A percentile compares a stretch with the other conserved stretches of the same genome.
phyloP scores from a whole-genome alignment of 2,797 vertebrate genomes.

The Chiloscyllium punctatum region DNA sequence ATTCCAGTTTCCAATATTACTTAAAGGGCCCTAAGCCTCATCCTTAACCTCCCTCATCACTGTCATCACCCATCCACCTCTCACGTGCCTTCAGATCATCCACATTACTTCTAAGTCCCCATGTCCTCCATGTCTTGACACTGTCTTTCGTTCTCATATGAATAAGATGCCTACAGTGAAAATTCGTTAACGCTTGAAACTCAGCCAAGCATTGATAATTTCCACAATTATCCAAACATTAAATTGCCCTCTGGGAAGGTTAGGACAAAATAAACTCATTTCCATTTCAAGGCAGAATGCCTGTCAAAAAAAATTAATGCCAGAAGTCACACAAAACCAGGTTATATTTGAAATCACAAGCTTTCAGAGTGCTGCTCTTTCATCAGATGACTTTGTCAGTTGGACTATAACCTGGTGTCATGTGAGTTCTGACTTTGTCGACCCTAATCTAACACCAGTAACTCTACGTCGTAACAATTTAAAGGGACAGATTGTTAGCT shows the following conservation, averaged over 20 bases:
- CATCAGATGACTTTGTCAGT: no score
- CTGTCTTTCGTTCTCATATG: neutral
- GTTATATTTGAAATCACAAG: no score
- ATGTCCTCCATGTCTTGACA: neutral
- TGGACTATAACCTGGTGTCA: no score
- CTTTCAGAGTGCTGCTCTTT: no score
- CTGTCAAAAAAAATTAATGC: neutral
- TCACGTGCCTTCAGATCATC: neutral
- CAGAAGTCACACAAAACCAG: no score
- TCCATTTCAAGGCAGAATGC: neutral
- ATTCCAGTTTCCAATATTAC: neutral
- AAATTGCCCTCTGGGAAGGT: neutral
- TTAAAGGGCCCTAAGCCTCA: neutral
- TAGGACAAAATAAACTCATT: neutral
- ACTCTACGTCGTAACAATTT: neutral
- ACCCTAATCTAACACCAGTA: no score
- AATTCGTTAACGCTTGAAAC: neutral
- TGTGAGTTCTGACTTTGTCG: no score
- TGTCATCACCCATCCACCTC: no score
- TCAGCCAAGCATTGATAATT: neutral
- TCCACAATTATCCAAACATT: neutral
- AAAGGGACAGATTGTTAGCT: neutral
- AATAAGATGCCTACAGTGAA: neutral
- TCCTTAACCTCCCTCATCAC: neutral
- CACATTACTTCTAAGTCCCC: neutral